phyloP scores from a whole-genome alignment of 2,797 vertebrate genomes.

The Cercopithecus petaurista region DNA sequence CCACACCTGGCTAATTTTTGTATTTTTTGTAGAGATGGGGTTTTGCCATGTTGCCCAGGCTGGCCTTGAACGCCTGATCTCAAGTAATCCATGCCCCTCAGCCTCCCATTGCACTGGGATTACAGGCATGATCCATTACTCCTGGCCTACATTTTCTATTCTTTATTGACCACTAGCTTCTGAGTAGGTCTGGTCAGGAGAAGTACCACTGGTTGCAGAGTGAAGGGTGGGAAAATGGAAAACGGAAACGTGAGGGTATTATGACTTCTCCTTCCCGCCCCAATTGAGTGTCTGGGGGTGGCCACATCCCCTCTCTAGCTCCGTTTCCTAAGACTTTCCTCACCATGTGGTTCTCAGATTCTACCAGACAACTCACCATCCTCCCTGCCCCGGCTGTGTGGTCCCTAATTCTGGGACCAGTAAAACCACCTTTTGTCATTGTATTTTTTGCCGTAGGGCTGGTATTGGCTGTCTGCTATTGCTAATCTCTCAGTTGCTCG shows the following conservation, averaged over 20 bases:
- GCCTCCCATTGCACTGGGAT: too few species aligned
- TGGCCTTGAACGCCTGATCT: too few species aligned
- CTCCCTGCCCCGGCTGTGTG: too few species aligned
- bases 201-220: neutral
- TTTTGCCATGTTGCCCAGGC: too few species aligned
- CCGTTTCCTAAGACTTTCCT: neutral
- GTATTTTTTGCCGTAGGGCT: neutral
- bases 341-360: neutral
- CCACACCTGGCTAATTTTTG: too few species aligned
- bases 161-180: neutral
- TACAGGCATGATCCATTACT: too few species aligned
- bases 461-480: neutral
- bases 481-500: neutral
- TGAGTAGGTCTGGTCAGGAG: neutral
- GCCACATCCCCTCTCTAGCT: neutral
- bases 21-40: too few species aligned
- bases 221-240: neutral
- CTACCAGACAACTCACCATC: neutral
- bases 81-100: too few species aligned
- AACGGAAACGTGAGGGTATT: neutral
- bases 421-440: neutral
- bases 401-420: neutral
- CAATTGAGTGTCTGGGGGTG: neutral
- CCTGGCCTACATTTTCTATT: neutral
- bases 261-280: neutral